A percentile compares a stretch with the other conserved stretches of the same genome.
Conservation (phyloP, 2,797 vertebrate genomes). For the Myotis daubentonii region DNA sequence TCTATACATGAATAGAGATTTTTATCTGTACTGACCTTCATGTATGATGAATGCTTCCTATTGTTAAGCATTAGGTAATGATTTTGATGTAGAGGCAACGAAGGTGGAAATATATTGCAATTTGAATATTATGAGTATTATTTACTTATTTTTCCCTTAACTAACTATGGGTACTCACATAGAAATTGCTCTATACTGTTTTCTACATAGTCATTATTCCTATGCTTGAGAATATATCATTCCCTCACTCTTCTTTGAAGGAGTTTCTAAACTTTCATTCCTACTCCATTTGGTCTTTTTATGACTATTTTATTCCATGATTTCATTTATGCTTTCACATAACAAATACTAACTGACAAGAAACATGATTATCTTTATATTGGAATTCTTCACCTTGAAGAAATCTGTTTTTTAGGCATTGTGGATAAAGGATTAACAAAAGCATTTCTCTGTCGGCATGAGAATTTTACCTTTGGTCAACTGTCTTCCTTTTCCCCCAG, state of each 20-base stretch:
- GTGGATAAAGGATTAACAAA: background rate
- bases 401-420: background rate
- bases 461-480: slow-evolving; percentile 29
- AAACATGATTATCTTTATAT: background rate
- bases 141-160: background rate
- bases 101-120: background rate
- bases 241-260: background rate
- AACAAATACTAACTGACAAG: background rate
- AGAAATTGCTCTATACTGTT: background rate
- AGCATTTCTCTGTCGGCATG: background rate
- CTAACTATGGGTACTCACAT: background rate
- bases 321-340: background rate
- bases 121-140: background rate
- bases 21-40: background rate
- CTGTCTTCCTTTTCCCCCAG: background rate
- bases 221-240: background rate
- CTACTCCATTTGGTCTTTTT: background rate
- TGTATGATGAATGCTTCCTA: slow-evolving; percentile 32
- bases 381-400: background rate
- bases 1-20: slow-evolving; percentile 33
- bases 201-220: background rate
- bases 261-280: background rate
- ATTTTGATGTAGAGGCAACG: slow-evolving; percentile 18
- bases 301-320: background rate
- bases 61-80: slow-evolving; percentile 12